Percentiles rank a stretch among this genome's conserved stretches.
phyloP scores from a whole-genome alignment of 1,140 invertebrate species.

The Galendromus occidentalis region DNA sequence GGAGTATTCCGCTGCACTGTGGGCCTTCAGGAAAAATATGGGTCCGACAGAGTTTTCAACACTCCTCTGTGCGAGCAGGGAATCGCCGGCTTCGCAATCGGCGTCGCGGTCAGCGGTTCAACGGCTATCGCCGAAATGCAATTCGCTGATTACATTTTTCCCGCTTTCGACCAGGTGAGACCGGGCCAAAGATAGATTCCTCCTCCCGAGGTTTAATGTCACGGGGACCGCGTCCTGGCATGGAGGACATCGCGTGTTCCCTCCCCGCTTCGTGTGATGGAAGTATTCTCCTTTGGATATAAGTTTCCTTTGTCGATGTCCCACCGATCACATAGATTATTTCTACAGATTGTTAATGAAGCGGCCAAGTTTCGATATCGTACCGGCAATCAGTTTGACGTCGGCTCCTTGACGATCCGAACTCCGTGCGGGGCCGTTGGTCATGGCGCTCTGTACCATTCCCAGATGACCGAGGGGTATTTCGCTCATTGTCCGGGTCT shows the following conservation, averaged over 20 bases:
- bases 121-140: constrained; percentile 97
- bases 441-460: constrained; percentile 92
- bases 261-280: neutral
- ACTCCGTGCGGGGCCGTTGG: constrained; percentile 55
- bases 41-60: constrained; percentile 77
- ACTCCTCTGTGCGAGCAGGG: constrained; percentile 95
- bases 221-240: too few species aligned
- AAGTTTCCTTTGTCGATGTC: neutral
- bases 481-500: constrained; percentile 92
- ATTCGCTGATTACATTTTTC: constrained; percentile 98
- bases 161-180: constrained; percentile 87
- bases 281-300: neutral
- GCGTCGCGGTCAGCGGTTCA: constrained; percentile 59
- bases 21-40: constrained; percentile 81
- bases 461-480: constrained; percentile 90
- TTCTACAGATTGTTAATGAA: constrained; percentile 39
- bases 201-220: neutral
- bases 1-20: constrained; percentile 93
- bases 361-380: constrained; percentile 87
- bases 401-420: constrained; percentile 74
- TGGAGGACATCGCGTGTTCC: too few species aligned
- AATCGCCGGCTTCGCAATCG: constrained; percentile 92
- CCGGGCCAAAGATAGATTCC: constrained; percentile 41
- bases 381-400: constrained; percentile 69
- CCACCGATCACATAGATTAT: too few species aligned